Evolutionary conservation across 2,888 invertebrate genomes (phyloP).

Genomic region (Drosophila multiciliata): DNA sequence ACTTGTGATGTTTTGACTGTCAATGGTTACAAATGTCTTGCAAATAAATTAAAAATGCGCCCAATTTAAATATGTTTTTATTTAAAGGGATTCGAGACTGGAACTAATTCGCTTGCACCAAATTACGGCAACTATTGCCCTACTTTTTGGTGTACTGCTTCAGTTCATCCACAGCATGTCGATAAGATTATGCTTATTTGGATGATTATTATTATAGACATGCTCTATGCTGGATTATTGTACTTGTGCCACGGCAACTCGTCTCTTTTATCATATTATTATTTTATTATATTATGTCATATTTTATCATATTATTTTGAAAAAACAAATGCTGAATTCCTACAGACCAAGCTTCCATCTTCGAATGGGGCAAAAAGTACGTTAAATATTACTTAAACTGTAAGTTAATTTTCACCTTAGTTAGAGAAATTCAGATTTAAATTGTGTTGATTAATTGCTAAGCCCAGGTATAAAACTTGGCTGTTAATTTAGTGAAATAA

Average conservation of each 20-base stretch:
- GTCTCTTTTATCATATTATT: background rate
- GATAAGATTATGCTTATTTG: slow-evolving; percentile 32
- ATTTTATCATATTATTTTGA: slow-evolving; percentile 12
- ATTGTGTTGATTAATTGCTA: background rate
- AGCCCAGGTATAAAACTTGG: background rate
- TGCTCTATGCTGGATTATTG: slow-evolving; percentile 15
- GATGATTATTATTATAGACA: slow-evolving; percentile 13
- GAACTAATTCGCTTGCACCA: slow-evolving; percentile 22
- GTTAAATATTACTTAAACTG: background rate
- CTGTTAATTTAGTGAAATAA: background rate
- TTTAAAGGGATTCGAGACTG: slow-evolving; percentile 6
- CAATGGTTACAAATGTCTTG: slow-evolving; percentile 15
- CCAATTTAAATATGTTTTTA: background rate
- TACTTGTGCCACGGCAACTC: background rate
- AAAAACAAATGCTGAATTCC: slow-evolving; percentile 4
- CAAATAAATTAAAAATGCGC: background rate
- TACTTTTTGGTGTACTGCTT: slow-evolving; percentile 32
- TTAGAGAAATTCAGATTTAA: background rate
- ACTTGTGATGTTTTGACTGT: slow-evolving; percentile 18
- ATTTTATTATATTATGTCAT: background rate
- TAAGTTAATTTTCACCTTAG: background rate
- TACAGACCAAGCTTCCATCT: slow-evolving; percentile 9
- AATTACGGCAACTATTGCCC: slow-evolving; percentile 32
- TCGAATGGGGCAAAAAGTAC: background rate
- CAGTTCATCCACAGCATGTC: slow-evolving; percentile 26